phyloP scores from a whole-genome alignment of 30 jellyfish, hydroid and myxozoan genomes.

The Aurelia sp. region DNA sequence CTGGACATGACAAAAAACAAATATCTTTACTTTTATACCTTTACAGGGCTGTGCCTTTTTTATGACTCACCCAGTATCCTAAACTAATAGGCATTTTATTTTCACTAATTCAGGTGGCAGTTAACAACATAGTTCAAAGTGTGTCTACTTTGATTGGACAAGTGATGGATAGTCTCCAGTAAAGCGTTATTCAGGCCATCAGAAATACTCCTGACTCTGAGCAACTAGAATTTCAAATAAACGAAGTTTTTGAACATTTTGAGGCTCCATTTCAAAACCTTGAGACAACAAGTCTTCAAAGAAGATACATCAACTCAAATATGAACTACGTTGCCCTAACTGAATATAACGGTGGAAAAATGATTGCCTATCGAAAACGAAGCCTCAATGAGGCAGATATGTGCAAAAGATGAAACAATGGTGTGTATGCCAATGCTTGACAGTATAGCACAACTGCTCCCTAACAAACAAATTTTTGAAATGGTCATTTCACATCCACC shows the following conservation, averaged over 20 bases:
- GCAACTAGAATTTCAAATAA: not conserved
- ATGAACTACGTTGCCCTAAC: not conserved
- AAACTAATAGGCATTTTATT: no score
- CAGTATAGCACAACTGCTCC: not conserved
- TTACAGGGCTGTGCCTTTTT: no score
- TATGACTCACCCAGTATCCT: no score
- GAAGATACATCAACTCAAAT: not conserved
- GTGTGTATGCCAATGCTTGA: conserved; percentile 8
- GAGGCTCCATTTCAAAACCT: conserved; percentile 2
- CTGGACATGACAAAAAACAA: no score
- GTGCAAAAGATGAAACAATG: conserved; percentile 1
- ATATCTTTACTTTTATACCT: no score
- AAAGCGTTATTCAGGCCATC: not conserved
- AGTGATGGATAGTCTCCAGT: not conserved
- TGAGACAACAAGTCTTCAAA: not conserved
- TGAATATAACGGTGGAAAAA: not conserved
- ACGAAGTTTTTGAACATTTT: not conserved
- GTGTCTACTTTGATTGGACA: not conserved
- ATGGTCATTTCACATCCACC: not conserved
- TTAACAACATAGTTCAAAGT: not conserved
- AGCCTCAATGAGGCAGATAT: not conserved
- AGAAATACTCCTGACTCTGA: not conserved
- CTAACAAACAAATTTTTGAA: not conserved
- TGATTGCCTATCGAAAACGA: not conserved
- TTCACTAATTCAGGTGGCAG: not conserved